Conservation (phyloP, 2,797 vertebrate genomes). For the Tokudaia tokunoshimensis region DNA sequence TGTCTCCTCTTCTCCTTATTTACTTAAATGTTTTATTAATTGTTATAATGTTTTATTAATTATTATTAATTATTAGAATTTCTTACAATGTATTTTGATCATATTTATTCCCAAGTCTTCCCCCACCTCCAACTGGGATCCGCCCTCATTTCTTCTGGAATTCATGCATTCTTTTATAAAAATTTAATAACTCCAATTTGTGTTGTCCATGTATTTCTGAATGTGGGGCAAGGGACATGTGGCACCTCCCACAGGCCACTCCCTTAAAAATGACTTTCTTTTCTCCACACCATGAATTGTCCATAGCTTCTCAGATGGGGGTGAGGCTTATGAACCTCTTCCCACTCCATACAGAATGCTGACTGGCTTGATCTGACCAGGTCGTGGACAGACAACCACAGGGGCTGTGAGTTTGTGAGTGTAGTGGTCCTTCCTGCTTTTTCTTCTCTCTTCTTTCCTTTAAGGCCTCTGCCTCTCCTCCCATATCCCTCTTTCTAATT, state of each 20-base stretch:
- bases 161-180: neutral
- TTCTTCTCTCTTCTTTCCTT: neutral
- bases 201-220: neutral
- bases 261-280: neutral
- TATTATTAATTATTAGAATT: neutral
- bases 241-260: neutral
- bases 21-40: neutral
- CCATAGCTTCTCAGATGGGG: neutral
- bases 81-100: neutral
- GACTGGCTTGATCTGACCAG: too few species aligned
- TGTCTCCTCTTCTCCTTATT: neutral
- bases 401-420: neutral
- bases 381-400: neutral
- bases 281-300: neutral
- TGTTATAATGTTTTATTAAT: neutral
- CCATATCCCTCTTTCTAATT: neutral
- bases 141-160: neutral
- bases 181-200: neutral
- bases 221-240: neutral
- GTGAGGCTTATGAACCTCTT: neutral
- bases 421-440: neutral
- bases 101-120: neutral
- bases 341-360: neutral
- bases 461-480: neutral
- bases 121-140: neutral